Conservation (phyloP, 2,888 invertebrate genomes). For the Orchesella flavescens region DNA sequence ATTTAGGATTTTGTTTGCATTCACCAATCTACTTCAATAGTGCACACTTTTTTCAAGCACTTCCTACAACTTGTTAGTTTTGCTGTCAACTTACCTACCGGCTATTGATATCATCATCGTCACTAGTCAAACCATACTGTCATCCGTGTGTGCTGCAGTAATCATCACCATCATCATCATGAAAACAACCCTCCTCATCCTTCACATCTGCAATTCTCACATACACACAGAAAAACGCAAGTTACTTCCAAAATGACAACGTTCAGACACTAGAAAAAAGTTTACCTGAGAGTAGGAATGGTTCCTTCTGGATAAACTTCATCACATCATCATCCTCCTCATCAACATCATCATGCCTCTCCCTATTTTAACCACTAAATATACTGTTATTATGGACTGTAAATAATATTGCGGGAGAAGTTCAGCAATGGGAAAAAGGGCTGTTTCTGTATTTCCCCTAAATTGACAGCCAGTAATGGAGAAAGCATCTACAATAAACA, state of each 20-base stretch:
- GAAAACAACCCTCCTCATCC: neutral
- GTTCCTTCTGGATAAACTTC: neutral
- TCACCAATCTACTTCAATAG: conserved; percentile 18
- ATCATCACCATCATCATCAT: conserved; percentile 2
- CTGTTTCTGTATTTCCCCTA: conserved; percentile 20
- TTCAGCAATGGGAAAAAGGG: conserved; percentile 10
- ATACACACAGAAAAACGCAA: neutral
- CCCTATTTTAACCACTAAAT: neutral
- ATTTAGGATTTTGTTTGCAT: conserved; percentile 40
- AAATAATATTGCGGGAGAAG: conserved; percentile 18
- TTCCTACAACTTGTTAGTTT: conserved; percentile 25
- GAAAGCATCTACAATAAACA: conserved; percentile 16
- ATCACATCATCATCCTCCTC: too few species aligned
- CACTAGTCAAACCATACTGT: neutral
- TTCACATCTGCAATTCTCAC: neutral
- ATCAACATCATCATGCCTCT: neutral
- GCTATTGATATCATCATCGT: neutral
- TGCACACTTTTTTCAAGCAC: neutral
- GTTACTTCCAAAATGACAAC: neutral
- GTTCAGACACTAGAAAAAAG: neutral
- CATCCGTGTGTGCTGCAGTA: neutral
- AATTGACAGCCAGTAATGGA: conserved; percentile 44
- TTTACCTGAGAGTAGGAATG: neutral
- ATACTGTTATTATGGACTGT: neutral
- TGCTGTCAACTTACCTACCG: conserved; percentile 23